A percentile compares a stretch with the other conserved stretches of the same genome.
phyloP scores from a whole-genome alignment of 2,888 invertebrate genomes.

The Leptopilina drosophilae region DNA sequence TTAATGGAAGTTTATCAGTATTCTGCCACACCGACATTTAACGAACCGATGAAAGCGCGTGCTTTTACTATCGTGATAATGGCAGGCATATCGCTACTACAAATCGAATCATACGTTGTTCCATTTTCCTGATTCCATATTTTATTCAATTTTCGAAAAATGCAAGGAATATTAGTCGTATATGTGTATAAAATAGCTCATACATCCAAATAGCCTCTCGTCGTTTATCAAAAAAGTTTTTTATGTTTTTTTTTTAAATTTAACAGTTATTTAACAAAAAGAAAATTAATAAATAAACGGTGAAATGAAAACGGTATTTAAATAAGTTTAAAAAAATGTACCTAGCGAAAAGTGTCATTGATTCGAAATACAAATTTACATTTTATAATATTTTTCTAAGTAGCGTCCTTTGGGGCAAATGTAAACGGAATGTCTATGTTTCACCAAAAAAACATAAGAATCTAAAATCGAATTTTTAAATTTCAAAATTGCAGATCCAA shows the following conservation, averaged over 20 bases:
- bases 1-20: conserved; percentile 55
- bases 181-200: neutral
- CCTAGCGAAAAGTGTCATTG: too few species aligned
- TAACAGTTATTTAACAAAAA: neutral
- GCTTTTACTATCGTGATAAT: conserved; percentile 50
- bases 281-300: too few species aligned
- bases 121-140: conserved; percentile 1
- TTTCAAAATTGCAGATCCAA: too few species aligned
- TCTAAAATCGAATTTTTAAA: too few species aligned
- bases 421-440: too few species aligned
- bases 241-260: neutral
- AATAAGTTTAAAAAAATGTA: too few species aligned
- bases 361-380: too few species aligned
- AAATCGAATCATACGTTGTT: conserved; percentile 43
- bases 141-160: conserved; percentile 17
- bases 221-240: neutral
- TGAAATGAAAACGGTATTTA: too few species aligned
- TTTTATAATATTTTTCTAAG: too few species aligned
- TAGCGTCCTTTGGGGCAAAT: too few species aligned
- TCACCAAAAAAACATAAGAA: too few species aligned
- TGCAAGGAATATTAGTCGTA: neutral
- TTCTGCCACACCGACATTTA: conserved; percentile 51
- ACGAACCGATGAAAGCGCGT: conserved; percentile 51
- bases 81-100: conserved; percentile 53
- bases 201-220: neutral